Evolutionary conservation across 2,888 invertebrate genomes (phyloP), one percentile per base, ranked within the genome.

Genomic region (Boloria euphrosyne): DNA sequence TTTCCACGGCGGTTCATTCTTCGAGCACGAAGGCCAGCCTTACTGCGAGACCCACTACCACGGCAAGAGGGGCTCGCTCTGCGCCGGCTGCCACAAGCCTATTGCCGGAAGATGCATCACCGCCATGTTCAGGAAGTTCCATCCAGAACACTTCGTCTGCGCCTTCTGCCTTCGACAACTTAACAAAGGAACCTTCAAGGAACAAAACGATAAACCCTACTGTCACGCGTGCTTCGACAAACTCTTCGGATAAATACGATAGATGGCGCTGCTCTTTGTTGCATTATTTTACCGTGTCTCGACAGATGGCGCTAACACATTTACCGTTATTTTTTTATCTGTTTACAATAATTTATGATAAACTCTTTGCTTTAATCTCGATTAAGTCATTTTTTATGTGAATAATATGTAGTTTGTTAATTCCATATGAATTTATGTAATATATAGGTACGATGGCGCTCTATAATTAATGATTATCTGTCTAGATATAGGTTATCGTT

Each of bases 41-140:
- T 99, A 99, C 89, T 99, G 99, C 88, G 99, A 99, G 93, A 98
- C 98, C 0, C 99, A 99, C 89, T 99, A 99, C 90, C 99, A 99
- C 90, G 97, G 98, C 73, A 98, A 98, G 84, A 94, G 98, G 43
- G 99, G 99, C 62, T 99, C 99, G 0, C 94, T 99, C 6, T 99
- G 99, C 89, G 98, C 98, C 70, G 98, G 98, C 71, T 99, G 99
- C 87, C 98, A 98, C 86, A 98, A 98, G 82, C 99, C 99, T 16
- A 99, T 99, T 79, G 97, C 97, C 61, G 98, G 98, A 65, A 96
- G 99, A 47, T 99, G 99, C 90, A 99, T 99, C 85, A 99, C 99
- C 0, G 99, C 99, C 73, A 99, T 99, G 98, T 98, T 98, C 92
- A 94, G 97, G 76, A 99, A 99, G 92, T 99, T 98, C 94, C 99